Conservation (phyloP, 2,797 vertebrate species). For the Cygnus olor region DNA sequence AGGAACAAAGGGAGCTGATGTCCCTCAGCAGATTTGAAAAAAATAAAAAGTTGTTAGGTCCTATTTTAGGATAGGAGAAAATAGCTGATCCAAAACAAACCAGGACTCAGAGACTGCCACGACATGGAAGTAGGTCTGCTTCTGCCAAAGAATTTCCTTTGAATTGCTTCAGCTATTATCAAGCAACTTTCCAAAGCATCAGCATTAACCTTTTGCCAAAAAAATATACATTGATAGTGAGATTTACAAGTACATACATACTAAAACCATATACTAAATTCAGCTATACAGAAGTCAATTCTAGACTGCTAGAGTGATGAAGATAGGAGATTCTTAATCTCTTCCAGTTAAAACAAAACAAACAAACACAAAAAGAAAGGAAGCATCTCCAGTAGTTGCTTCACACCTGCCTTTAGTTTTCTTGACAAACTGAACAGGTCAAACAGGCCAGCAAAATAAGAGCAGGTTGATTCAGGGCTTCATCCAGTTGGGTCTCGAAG, state of each 20-base stretch:
- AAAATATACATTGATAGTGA: not conserved
- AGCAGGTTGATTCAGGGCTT: not conserved
- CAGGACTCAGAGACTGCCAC: not conserved
- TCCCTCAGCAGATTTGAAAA: not conserved
- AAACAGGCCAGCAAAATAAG: not conserved
- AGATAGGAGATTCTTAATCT: not conserved
- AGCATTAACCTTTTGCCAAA: not conserved
- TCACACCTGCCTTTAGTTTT: not conserved
- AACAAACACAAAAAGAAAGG: not conserved
- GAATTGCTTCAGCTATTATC: not conserved
- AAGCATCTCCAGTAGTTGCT: not conserved
- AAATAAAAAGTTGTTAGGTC: fast-evolving
- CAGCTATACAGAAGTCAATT: not conserved
- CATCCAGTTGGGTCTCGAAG: not conserved
- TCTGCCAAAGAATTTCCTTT: not conserved
- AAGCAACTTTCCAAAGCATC: not conserved
- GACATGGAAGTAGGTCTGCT: not conserved
- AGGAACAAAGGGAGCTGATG: not conserved
- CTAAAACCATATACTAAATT: not conserved
- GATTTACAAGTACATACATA: not conserved
- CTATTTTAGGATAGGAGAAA: not conserved
- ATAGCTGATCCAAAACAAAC: not conserved
- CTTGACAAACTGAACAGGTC: not conserved
- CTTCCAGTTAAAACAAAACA: no score
- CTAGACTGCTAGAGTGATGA: not conserved